Conservation (phyloP, 2,888 invertebrate genomes). For the Lasioglossum leucozonium region DNA sequence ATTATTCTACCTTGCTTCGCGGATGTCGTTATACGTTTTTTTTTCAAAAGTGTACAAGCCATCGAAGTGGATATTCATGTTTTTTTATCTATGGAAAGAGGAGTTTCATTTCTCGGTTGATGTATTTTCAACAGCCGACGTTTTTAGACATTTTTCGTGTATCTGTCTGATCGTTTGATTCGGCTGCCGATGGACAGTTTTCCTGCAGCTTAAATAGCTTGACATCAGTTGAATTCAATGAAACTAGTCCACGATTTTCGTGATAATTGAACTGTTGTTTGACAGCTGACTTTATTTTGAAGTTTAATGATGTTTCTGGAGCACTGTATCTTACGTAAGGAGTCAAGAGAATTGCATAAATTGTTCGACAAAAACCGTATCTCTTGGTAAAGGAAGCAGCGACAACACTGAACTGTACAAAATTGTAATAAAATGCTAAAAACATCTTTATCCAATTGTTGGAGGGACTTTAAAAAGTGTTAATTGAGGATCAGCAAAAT, state of each 20-base stretch:
- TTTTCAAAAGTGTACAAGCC: background rate
- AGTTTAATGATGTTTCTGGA: background rate
- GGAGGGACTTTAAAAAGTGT: too few relatives aligned
- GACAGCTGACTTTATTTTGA: background rate
- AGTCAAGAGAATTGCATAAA: background rate
- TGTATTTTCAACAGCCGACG: too few relatives aligned
- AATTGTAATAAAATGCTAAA: background rate
- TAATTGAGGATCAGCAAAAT: too few relatives aligned
- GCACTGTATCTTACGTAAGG: too few relatives aligned
- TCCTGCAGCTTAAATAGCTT: background rate
- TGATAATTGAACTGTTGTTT: background rate
- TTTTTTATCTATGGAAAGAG: background rate
- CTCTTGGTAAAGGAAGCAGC: too few relatives aligned
- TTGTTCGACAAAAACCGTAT: background rate
- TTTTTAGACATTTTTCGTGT: background rate
- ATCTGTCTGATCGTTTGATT: background rate
- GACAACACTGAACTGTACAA: background rate
- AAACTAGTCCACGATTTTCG: background rate
- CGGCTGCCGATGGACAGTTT: background rate
- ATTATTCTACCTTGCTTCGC: background rate
- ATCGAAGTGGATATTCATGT: constrained; percentile 8
- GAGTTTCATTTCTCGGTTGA: background rate
- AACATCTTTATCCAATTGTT: background rate
- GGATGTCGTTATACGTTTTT: background rate
- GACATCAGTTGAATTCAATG: background rate